These are phyloP conservation scores for Drosophila orena DNA, from an alignment of 1,140 invertebrate species.

Conservation along the genomic window DNA sequence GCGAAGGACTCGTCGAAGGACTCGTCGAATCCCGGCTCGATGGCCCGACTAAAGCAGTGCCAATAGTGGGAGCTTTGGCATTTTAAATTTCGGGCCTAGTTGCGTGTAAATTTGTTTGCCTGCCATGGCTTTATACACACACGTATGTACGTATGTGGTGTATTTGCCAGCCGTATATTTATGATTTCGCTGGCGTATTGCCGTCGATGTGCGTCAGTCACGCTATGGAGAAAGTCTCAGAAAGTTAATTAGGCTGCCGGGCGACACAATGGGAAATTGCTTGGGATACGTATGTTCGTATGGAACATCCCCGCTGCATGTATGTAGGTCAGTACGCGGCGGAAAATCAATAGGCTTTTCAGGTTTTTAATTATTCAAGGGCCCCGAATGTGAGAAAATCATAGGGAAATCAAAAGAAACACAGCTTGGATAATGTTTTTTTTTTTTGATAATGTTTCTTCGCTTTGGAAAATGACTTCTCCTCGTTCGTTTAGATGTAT, in stretches of 20 bases:
- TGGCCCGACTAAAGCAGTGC: conserved; percentile 48
- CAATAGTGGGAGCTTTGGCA: conserved; percentile 31
- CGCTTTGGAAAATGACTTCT: conserved; percentile 25
- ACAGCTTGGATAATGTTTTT: conserved; percentile 31
- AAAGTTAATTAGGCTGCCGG: conserved; percentile 70
- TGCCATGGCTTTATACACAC: background rate
- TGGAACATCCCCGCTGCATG: background rate
- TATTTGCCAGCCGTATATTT: conserved; percentile 58
- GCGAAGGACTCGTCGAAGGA: no score
- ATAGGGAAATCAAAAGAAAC: conserved; percentile 60
- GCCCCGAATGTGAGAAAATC: conserved; percentile 7
- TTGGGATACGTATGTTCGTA: conserved; percentile 18
- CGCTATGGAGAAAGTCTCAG: conserved; percentile 23
- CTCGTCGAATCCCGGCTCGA: no score
- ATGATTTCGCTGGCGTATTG: conserved; percentile 40
- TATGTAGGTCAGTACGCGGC: conserved; percentile 67
- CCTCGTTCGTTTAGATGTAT: conserved; percentile 33
- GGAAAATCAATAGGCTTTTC: conserved; percentile 66
- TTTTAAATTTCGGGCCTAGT: conserved; percentile 45
- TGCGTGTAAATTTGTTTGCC: conserved; percentile 34
- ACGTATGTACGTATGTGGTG: no score
- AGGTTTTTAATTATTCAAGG: conserved; percentile 33
- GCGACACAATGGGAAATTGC: conserved; percentile 57
- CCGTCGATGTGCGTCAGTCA: conserved; percentile 55
- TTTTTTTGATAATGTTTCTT: conserved; percentile 12